Percentiles rank a stretch among this genome's conserved stretches.
phyloP scores from a whole-genome alignment of 2,113 vertebrate species.

The Morone chrysops region DNA sequence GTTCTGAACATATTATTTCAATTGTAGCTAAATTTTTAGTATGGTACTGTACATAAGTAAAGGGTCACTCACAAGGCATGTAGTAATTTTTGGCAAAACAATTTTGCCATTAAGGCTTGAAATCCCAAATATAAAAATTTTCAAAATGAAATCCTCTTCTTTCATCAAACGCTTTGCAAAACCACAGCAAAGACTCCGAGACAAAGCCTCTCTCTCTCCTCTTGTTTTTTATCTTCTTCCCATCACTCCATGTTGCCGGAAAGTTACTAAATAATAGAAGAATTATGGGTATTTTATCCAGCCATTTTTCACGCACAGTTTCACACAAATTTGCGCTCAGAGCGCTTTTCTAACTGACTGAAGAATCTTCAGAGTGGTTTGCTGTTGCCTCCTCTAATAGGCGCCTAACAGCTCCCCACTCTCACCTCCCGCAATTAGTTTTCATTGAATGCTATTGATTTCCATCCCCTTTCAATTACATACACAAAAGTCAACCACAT shows the following conservation, averaged over 20 bases:
- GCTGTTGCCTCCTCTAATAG: constrained; percentile 70
- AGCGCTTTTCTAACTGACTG: constrained; percentile 80
- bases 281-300: constrained; percentile 81
- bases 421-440: constrained; percentile 82
- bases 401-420: constrained; percentile 66
- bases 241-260: constrained; percentile 71
- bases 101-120: not conserved
- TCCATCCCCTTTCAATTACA: constrained; percentile 82
- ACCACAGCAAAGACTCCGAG: constrained; percentile 25
- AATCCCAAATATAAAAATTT: not conserved
- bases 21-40: not conserved
- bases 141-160: constrained; percentile 10
- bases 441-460: constrained; percentile 87
- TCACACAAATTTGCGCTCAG: constrained; percentile 82
- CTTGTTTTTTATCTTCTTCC: constrained; percentile 58
- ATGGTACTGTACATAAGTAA: not conserved
- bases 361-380: constrained; percentile 69
- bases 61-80: not conserved
- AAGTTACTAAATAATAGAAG: constrained; percentile 85
- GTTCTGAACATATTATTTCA: not conserved
- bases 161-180: constrained; percentile 20
- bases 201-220: constrained; percentile 32
- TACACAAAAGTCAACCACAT: constrained; percentile 81
- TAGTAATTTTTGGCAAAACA: not conserved
- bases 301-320: constrained; percentile 84